These are phyloP conservation scores for Frankliniella intonsa DNA, from an alignment of 2,888 invertebrate genomes.

Conservation along the genomic window DNA sequence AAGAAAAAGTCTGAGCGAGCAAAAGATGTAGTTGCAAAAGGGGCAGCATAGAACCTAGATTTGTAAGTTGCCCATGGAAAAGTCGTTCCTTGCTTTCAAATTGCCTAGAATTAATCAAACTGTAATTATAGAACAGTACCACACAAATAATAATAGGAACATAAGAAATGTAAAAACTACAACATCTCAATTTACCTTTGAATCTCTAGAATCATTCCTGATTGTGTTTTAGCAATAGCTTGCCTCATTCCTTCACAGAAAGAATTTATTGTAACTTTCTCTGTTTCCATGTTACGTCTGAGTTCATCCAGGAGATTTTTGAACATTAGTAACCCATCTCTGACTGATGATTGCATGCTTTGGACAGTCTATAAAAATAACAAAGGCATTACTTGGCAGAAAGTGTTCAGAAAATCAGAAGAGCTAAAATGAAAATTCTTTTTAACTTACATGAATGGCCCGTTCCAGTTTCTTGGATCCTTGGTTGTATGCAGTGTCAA, in stretches of 20 bases:
- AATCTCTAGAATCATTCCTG: constrained; percentile 60
- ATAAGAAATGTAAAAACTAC: background rate
- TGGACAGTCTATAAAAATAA: constrained; percentile 48
- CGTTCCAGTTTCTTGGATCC: constrained; percentile 65
- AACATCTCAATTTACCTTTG: constrained; percentile 52
- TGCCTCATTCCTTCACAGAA: constrained; percentile 64
- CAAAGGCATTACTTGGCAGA: constrained; percentile 28
- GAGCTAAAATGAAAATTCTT: background rate
- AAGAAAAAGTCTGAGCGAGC: constrained; percentile 65
- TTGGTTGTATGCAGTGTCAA: constrained; percentile 69
- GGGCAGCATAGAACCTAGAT: constrained; percentile 59
- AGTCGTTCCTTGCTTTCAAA: constrained; percentile 52
- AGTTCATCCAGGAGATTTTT: constrained; percentile 64
- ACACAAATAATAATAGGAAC: constrained; percentile 18
- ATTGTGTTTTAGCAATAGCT: constrained; percentile 62
- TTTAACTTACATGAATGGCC: constrained; percentile 50
- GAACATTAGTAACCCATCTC: constrained; percentile 62
- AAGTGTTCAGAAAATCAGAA: constrained; percentile 41
- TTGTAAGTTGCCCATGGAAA: constrained; percentile 53
- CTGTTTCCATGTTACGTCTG: constrained; percentile 58
- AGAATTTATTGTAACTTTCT: constrained; percentile 60
- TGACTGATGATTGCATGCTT: constrained; percentile 60
- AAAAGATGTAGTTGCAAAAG: constrained; percentile 66
- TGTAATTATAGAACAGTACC: background rate
- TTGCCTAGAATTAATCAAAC: constrained; percentile 43